Base-by-base conservation (phyloP, 2,113 vertebrate species). In the Sprattus sprattus region DNA sequence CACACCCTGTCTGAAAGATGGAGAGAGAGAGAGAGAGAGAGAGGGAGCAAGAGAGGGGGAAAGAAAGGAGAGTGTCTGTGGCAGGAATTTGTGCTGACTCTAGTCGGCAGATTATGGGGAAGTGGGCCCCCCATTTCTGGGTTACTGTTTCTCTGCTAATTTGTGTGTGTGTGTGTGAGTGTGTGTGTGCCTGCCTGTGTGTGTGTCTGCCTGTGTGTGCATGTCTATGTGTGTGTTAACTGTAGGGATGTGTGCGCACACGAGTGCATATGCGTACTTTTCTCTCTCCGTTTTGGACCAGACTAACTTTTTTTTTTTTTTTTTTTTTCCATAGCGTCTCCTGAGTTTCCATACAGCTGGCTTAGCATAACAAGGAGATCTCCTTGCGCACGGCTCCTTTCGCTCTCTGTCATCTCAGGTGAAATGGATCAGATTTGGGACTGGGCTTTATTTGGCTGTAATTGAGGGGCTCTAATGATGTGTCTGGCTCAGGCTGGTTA, bases 381-480 rank as follows among this genome's bases (percentile, higher is more conserved):
- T 18, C 15, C 49, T 20, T 16, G 13, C 39, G 18, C 7, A 4
- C 22, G 22, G 44, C 75, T 57, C 22, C 75, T 44, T 64, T 45
- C 60, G 11, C 60, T 1, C 25, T 85, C 64, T 67, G 75, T 57
- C 82, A 82, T 80, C 47, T 85, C 49, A 50, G 46, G 81, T 85
- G 84, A 75, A 88, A 75, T 82, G 71, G 81, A 80, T 88, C 87
- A 22, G 25, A 54, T 85, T 83, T 78, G 64, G 81, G 81, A 32
- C 49, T 46, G 3, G 67, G 13, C 47, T 88, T 88, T 88, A 83
- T 88, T 87, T 87, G 54, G 49, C 32, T 88, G 83, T 85, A 88
- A 80, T 85, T 83, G 50, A 3, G 82, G 50, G 52, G 15, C 49
- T 45, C 45, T 67, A 81, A 82, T 83, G 82, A 83, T 85, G 84